Evolutionary conservation across 2,888 invertebrate genomes (phyloP).

Genomic region (Meteorus cinctellus): DNA sequence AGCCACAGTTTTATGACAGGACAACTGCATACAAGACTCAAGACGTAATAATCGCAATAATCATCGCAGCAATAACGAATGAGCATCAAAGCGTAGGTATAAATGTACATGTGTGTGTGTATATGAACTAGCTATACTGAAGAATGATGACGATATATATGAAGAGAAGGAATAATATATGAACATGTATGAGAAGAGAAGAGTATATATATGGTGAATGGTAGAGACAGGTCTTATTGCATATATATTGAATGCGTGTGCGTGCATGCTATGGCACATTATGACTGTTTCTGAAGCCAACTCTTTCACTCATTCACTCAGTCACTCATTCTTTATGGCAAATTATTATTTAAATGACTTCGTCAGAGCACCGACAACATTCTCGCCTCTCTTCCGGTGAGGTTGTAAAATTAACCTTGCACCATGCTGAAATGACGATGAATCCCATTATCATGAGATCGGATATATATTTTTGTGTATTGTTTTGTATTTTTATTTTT

Average conservation of each 20-base stretch:
- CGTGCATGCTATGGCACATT: slow-evolving; percentile 52
- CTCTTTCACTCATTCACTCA: background rate
- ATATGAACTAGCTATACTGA: background rate
- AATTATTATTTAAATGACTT: slow-evolving; percentile 66
- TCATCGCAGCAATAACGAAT: slow-evolving; percentile 55
- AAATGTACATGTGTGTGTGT: slow-evolving; percentile 2
- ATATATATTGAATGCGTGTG: slow-evolving; percentile 14
- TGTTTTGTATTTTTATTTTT: background rate
- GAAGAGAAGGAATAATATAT: slow-evolving; percentile 13
- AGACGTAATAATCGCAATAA: slow-evolving; percentile 66
- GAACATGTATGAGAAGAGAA: background rate
- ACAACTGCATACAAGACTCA: slow-evolving; percentile 52
- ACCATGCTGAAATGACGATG: slow-evolving; percentile 30
- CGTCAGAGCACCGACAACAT: slow-evolving; percentile 32
- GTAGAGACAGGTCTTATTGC: slow-evolving; percentile 18
- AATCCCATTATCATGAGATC: slow-evolving; percentile 10
- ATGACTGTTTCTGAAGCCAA: slow-evolving; percentile 46
- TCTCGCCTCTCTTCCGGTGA: slow-evolving; percentile 48
- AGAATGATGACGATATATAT: background rate
- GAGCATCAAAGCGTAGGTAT: background rate
- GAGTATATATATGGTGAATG: slow-evolving; percentile 12
- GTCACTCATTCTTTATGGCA: slow-evolving; percentile 57
- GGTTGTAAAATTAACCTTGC: slow-evolving; percentile 46
- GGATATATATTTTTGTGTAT: background rate
- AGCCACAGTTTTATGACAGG: slow-evolving; percentile 52